Conservation (phyloP, 2,113 vertebrate genomes). For the Phyllostomus hastatus region DNA sequence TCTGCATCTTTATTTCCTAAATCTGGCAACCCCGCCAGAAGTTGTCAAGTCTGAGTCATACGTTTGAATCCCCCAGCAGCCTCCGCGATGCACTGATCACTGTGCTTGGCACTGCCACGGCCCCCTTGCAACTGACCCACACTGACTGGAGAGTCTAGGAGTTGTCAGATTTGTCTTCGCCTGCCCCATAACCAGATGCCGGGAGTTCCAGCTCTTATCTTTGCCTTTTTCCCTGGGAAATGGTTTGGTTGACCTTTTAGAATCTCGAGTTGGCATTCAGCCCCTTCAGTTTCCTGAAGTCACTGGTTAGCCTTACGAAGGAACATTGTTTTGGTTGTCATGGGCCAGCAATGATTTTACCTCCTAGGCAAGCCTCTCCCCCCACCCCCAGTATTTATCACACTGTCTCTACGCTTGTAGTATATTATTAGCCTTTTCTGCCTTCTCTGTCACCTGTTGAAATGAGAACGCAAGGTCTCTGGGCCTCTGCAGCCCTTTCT, state of each 20-base stretch:
- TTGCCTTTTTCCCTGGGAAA: neutral
- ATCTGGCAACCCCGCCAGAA: neutral
- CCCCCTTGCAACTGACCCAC: neutral
- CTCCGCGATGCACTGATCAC: neutral
- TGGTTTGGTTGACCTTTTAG: neutral
- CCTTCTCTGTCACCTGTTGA: slow-evolving; percentile 90
- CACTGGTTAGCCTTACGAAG: slow-evolving; percentile 66
- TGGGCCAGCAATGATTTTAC: slow-evolving; percentile 73
- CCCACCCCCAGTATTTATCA: slow-evolving; percentile 72
- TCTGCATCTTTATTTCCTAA: slow-evolving; percentile 13
- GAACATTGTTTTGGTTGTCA: slow-evolving; percentile 76
- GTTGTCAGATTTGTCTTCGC: slow-evolving; percentile 48
- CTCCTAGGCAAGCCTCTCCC: slow-evolving; percentile 72
- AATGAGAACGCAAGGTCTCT: slow-evolving; percentile 82
- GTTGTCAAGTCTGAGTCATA: neutral
- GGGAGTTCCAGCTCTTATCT: neutral
- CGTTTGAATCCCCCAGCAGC: neutral
- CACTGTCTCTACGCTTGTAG: slow-evolving; percentile 75
- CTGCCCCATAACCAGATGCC: neutral
- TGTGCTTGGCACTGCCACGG: neutral
- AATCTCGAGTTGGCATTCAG: neutral
- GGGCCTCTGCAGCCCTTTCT: slow-evolving; percentile 76
- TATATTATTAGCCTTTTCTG: slow-evolving; percentile 84
- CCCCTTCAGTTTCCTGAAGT: neutral
- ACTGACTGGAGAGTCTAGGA: neutral